Evolutionary conservation across 2,888 invertebrate species (phyloP).

Genomic region (Cheilosia urbana): DNA sequence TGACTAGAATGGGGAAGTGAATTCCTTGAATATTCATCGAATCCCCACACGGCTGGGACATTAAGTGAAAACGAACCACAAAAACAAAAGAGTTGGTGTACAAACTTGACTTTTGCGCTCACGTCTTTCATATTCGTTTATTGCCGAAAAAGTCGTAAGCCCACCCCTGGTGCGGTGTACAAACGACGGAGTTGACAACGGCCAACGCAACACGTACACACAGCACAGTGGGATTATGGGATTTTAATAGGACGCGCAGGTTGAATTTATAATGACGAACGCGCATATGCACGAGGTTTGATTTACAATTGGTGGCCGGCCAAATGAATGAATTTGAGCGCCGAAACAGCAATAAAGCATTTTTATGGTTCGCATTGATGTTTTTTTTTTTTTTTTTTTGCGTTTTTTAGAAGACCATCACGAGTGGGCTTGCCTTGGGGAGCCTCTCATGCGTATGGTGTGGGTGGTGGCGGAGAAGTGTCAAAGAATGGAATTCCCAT

Average conservation of each 20-base stretch:
- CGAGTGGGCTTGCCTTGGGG: too few species aligned
- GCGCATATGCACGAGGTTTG: not conserved
- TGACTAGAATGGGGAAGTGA: slow-evolving; percentile 34
- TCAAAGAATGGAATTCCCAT: slow-evolving; percentile 26
- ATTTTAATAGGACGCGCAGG: slow-evolving; percentile 53
- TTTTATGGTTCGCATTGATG: slow-evolving; percentile 18
- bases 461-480: slow-evolving; percentile 26
- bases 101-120: slow-evolving; percentile 38
- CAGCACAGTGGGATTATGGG: slow-evolving; percentile 53
- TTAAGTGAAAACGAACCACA: not conserved
- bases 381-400: not conserved
- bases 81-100: slow-evolving; percentile 48
- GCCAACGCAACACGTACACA: slow-evolving; percentile 57
- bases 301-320: slow-evolving; percentile 24
- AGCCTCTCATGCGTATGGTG: not conserved
- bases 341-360: slow-evolving; percentile 44
- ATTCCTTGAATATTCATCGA: slow-evolving; percentile 14
- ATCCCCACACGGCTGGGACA: slow-evolving; percentile 17
- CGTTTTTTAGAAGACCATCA: not conserved
- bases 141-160: slow-evolving; percentile 45
- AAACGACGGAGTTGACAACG: slow-evolving; percentile 28
- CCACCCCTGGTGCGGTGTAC: slow-evolving; percentile 14
- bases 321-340: slow-evolving; percentile 44
- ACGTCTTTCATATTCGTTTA: slow-evolving; percentile 14
- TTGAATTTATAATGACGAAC: slow-evolving; percentile 46